Conservation (phyloP, 2,113 vertebrate genomes). For the Dicerorhinus sumatrensis region DNA sequence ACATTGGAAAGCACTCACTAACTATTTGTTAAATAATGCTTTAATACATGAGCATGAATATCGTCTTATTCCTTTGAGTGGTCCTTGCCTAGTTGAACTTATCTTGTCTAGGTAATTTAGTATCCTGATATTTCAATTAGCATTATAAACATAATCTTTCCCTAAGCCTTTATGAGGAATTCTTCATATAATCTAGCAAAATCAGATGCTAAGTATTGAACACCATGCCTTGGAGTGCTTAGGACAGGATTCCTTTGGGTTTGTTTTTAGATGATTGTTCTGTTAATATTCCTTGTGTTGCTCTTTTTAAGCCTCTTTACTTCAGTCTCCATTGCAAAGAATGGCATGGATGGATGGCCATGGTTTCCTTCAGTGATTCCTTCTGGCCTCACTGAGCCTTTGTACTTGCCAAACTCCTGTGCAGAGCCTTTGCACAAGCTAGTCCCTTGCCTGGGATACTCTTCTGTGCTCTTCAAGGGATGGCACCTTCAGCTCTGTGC, state of each 20-base stretch:
- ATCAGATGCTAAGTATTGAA: not conserved
- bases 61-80: not conserved
- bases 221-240: not conserved
- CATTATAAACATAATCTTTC: not conserved
- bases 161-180: not conserved
- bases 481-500: not conserved
- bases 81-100: not conserved
- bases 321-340: not conserved
- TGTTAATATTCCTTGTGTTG: not conserved
- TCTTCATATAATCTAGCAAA: not conserved
- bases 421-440: not conserved
- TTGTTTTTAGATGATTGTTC: not conserved
- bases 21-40: not conserved
- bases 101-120: not conserved
- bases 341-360: not conserved
- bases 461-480: not conserved
- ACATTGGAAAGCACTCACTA: not conserved
- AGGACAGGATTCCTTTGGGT: not conserved
- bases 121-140: not conserved
- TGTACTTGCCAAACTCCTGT: not conserved
- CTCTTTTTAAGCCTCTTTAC: not conserved
- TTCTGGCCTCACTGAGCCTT: not conserved
- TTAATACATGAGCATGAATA: not conserved
- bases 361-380: not conserved
- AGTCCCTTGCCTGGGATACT: not conserved